Conservation (phyloP, 2,888 invertebrate genomes). For the Drosophila hamatofila region DNA sequence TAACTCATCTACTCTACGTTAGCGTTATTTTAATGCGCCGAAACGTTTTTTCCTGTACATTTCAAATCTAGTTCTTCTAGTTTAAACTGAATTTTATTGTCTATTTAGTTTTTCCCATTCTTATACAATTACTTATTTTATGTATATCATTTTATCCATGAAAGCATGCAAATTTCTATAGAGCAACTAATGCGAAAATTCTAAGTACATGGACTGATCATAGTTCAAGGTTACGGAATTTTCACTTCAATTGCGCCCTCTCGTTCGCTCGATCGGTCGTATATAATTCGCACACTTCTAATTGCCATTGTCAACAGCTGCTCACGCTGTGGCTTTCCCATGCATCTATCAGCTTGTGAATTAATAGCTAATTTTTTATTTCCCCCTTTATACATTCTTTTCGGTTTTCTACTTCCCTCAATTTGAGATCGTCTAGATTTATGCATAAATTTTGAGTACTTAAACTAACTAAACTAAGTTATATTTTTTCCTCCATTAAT, state of each 20-base stretch:
- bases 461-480: constrained; percentile 30
- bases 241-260: constrained; percentile 13
- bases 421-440: constrained; percentile 34
- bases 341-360: constrained; percentile 38
- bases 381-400: not conserved
- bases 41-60: not conserved
- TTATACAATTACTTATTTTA: constrained; percentile 4
- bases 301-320: constrained; percentile 69
- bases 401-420: not conserved
- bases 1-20: not conserved
- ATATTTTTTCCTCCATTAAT: constrained; percentile 70
- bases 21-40: not conserved
- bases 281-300: constrained; percentile 56
- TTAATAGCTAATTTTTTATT: constrained; percentile 41
- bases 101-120: not conserved
- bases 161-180: constrained; percentile 46
- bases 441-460: constrained; percentile 42
- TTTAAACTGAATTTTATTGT: not conserved
- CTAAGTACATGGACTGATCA: constrained; percentile 19
- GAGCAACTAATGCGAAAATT: constrained; percentile 41
- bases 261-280: constrained; percentile 4
- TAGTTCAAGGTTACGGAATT: constrained; percentile 50
- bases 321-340: constrained; percentile 18
- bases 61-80: not conserved
- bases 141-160: constrained; percentile 28